phyloP scores from a whole-genome alignment of 2,888 invertebrate species.

The Drosophila histrio region DNA sequence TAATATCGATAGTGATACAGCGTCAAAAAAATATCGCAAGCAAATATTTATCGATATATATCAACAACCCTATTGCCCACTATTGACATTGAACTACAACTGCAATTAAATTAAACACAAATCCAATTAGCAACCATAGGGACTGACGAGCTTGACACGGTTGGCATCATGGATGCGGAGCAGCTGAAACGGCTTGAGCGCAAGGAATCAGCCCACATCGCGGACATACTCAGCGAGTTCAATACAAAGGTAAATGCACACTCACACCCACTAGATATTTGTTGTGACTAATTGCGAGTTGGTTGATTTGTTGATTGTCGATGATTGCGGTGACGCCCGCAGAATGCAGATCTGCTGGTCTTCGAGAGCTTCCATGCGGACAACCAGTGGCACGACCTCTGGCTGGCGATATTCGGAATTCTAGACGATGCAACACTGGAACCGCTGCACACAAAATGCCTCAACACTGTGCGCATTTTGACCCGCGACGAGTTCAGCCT shows the following conservation, averaged over 20 bases:
- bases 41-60: neutral
- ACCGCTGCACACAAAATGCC: conserved; percentile 71
- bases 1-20: neutral
- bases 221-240: conserved; percentile 75
- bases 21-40: neutral
- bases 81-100: conserved; percentile 42
- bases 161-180: conserved; percentile 78
- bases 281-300: conserved; percentile 14
- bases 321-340: conserved; percentile 11
- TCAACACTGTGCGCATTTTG: conserved; percentile 84
- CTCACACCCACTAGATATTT: neutral
- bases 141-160: conserved; percentile 13
- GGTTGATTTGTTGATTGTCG: neutral
- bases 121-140: conserved; percentile 48
- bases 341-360: conserved; percentile 82
- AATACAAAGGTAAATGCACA: conserved; percentile 76
- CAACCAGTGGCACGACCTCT: conserved; percentile 82
- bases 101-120: conserved; percentile 49
- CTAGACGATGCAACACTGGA: conserved; percentile 73
- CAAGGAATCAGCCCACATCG: conserved; percentile 72
- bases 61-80: neutral
- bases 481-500: conserved; percentile 92
- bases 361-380: conserved; percentile 81
- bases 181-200: conserved; percentile 77
- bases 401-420: conserved; percentile 81